Percentiles rank a stretch among this genome's conserved stretches.
Conservation (phyloP, 1,140 invertebrate species). For the Listronotus oregonensis region DNA sequence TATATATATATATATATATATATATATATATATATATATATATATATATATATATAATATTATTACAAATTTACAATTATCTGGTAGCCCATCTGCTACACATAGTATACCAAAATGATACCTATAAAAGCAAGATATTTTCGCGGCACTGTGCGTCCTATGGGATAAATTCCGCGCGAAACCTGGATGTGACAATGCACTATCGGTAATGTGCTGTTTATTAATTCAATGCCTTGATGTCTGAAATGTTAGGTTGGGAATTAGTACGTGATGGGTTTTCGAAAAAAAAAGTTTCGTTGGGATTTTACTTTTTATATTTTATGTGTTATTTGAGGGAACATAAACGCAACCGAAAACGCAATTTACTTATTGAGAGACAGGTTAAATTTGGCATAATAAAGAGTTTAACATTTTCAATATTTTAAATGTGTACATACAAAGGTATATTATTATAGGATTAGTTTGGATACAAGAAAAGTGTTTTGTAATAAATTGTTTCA, state of each 20-base stretch:
- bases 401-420: no score
- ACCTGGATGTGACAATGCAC: conserved; percentile 43
- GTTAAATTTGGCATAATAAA: no score
- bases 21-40: no score
- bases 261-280: conserved; percentile 31
- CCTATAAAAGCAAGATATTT: conserved; percentile 36
- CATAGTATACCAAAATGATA: conserved; percentile 9
- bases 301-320: neutral
- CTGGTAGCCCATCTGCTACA: no score
- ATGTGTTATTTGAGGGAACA: neutral
- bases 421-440: no score
- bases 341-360: neutral
- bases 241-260: conserved; percentile 26
- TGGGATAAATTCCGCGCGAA: conserved; percentile 27
- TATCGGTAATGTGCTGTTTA: conserved; percentile 41
- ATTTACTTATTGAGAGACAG: no score
- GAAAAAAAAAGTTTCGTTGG: conserved; percentile 6
- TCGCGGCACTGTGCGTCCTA: conserved; percentile 21
- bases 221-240: conserved; percentile 38
- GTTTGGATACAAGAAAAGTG: no score
- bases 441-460: no score
- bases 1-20: no score
- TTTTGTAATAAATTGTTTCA: no score
- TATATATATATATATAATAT: no score
- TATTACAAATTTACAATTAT: no score